A percentile compares a stretch with the other conserved stretches of the same genome.
phyloP scores from a whole-genome alignment of 2,797 vertebrate genomes.

The Rhabdophis nuchalis region DNA sequence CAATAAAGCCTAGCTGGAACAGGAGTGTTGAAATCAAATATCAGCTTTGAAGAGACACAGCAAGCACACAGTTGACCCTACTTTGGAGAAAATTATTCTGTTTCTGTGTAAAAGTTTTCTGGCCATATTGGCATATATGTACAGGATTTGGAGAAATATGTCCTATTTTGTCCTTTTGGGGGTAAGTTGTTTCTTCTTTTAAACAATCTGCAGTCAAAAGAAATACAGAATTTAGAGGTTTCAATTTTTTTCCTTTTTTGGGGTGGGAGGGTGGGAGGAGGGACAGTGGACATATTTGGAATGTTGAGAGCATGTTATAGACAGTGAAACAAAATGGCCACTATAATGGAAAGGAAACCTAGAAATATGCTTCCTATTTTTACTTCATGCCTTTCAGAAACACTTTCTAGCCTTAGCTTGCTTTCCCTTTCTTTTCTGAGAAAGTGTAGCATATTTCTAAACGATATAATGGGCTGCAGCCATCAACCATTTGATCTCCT shows the following conservation, averaged over 20 bases:
- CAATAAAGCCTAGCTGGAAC: neutral
- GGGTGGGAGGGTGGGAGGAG: fast-evolving
- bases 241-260: neutral
- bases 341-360: neutral
- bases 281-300: neutral
- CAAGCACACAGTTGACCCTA: neutral
- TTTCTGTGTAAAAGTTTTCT: neutral
- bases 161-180: neutral
- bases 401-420: neutral
- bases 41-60: neutral
- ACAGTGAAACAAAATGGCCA: neutral
- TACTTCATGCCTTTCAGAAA: neutral
- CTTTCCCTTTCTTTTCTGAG: neutral
- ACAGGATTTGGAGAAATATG: neutral
- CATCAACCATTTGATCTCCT: neutral
- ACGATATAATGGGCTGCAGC: neutral
- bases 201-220: neutral
- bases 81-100: neutral
- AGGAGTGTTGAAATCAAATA: neutral
- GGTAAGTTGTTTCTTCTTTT: neutral
- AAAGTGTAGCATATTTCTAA: neutral
- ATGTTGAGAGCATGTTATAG: neutral
- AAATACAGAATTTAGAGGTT: neutral
- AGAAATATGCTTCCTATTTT: neutral
- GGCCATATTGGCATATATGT: neutral